A percentile compares a stretch with the other conserved stretches of the same genome.
Evolutionary conservation across 2,113 vertebrate genomes (phyloP).

Genomic region (Erinaceus europaeus): DNA sequence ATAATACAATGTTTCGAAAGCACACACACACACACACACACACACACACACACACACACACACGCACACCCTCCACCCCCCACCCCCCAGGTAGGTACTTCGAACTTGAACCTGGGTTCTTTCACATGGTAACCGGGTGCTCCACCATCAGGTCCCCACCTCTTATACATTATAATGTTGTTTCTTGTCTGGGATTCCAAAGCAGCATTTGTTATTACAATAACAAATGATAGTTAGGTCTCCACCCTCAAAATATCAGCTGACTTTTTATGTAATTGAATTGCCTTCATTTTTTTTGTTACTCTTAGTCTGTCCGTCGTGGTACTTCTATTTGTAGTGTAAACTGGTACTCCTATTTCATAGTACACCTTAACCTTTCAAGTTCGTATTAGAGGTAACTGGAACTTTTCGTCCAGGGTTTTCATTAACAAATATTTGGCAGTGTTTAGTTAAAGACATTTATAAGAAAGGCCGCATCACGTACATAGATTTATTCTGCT

Average conservation of each 20-base stretch:
- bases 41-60: too few species aligned
- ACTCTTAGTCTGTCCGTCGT: background rate
- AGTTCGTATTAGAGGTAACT: slow-evolving; percentile 62
- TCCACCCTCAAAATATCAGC: slow-evolving; percentile 49
- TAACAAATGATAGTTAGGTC: slow-evolving; percentile 21
- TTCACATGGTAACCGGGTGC: too few species aligned
- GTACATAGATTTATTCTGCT: background rate
- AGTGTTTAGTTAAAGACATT: slow-evolving; percentile 20
- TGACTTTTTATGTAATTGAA: slow-evolving; percentile 35
- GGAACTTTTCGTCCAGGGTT: slow-evolving; percentile 23
- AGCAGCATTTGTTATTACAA: slow-evolving; percentile 50
- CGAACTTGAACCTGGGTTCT: too few species aligned
- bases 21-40: too few species aligned
- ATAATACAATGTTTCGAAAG: background rate
- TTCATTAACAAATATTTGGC: slow-evolving; percentile 21
- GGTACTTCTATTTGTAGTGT: slow-evolving; percentile 55
- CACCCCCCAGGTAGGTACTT: too few species aligned
- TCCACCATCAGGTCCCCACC: background rate
- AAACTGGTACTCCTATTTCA: slow-evolving; percentile 56
- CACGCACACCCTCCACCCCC: too few species aligned
- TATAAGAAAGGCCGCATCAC: background rate
- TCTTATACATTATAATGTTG: background rate
- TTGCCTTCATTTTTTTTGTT: slow-evolving; percentile 12
- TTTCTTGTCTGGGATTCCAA: slow-evolving; percentile 23
- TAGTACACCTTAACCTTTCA: slow-evolving; percentile 18